These are phyloP conservation scores for Napeogenes inachia DNA, from an alignment of 2,888 invertebrate genomes.

Conservation along the genomic window DNA sequence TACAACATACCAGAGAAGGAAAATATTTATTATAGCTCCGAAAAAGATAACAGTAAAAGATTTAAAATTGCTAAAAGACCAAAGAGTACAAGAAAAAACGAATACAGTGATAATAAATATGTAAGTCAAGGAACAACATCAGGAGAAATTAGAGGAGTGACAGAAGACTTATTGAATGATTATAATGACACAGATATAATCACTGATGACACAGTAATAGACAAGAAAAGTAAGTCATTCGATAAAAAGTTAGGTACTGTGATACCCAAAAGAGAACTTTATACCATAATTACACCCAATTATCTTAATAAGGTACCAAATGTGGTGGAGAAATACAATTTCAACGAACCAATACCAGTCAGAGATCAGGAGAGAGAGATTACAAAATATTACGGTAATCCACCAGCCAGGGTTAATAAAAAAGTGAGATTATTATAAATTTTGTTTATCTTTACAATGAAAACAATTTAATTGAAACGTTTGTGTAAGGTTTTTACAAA, in stretches of 20 bases:
- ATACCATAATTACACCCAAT: constrained; percentile 47
- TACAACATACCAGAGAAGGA: constrained; percentile 47
- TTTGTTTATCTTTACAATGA: neutral
- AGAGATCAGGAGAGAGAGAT: constrained; percentile 46
- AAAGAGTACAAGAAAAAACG: constrained; percentile 7
- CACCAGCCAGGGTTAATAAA: constrained; percentile 44
- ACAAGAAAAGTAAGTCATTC: constrained; percentile 17
- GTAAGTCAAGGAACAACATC: constrained; percentile 9
- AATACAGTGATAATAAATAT: neutral
- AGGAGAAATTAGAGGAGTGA: constrained; percentile 1
- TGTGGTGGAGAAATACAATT: constrained; percentile 52
- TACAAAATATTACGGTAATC: constrained; percentile 39
- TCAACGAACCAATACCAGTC: constrained; percentile 58
- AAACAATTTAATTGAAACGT: too few relatives aligned
- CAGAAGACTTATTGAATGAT: constrained; percentile 3
- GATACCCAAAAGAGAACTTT: constrained; percentile 43
- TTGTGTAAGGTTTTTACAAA: too few relatives aligned
- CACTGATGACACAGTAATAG: constrained; percentile 34
- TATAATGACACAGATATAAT: constrained; percentile 11
- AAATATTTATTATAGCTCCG: constrained; percentile 32
- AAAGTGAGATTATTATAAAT: constrained; percentile 37
- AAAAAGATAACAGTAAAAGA: constrained; percentile 19
- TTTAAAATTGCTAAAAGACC: constrained; percentile 23
- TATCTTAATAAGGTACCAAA: constrained; percentile 46
- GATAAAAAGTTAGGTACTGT: constrained; percentile 35